phyloP scores from a whole-genome alignment of 2,888 invertebrate species.

The Scotopteryx bipunctaria region DNA sequence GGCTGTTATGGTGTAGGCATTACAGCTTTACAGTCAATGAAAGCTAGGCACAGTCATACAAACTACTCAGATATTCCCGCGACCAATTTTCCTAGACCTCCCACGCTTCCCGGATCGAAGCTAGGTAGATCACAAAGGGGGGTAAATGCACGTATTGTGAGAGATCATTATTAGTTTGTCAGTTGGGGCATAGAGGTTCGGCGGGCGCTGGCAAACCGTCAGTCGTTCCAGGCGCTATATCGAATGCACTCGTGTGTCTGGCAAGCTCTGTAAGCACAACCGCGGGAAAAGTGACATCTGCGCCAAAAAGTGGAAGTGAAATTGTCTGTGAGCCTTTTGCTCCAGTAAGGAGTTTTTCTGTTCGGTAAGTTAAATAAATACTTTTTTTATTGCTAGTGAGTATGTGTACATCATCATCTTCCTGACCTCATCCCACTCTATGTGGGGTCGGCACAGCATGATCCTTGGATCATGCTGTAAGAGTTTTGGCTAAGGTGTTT shows the following conservation, averaged over 20 bases:
- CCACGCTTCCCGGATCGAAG: slow-evolving; percentile 37
- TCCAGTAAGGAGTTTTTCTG: slow-evolving; percentile 26
- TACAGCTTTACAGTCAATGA: slow-evolving; percentile 53
- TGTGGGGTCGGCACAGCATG: no score
- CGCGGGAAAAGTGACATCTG: slow-evolving; percentile 44
- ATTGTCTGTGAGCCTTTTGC: slow-evolving; percentile 38
- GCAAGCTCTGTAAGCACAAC: slow-evolving; percentile 46
- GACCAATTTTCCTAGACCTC: slow-evolving; percentile 50
- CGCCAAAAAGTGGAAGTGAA: slow-evolving; percentile 42
- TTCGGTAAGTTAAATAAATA: slow-evolving; percentile 28
- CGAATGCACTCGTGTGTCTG: slow-evolving; percentile 60
- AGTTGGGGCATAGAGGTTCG: slow-evolving; percentile 70
- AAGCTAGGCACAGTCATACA: slow-evolving; percentile 58
- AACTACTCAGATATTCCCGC: slow-evolving; percentile 17
- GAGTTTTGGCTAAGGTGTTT: no score
- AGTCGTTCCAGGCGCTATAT: slow-evolving; percentile 66
- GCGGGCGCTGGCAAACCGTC: slow-evolving; percentile 46
- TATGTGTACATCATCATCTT: no score
- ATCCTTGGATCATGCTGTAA: no score
- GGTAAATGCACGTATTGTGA: slow-evolving; percentile 39
- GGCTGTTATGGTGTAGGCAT: slow-evolving; percentile 24
- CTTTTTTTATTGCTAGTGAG: not conserved
- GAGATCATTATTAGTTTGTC: slow-evolving; percentile 51
- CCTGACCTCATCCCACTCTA: no score
- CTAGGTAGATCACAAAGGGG: slow-evolving; percentile 43